A percentile compares a stretch with the other conserved stretches of the same genome.
phyloP scores from a whole-genome alignment of 2,797 vertebrate species.

The Artibeus lituratus region DNA sequence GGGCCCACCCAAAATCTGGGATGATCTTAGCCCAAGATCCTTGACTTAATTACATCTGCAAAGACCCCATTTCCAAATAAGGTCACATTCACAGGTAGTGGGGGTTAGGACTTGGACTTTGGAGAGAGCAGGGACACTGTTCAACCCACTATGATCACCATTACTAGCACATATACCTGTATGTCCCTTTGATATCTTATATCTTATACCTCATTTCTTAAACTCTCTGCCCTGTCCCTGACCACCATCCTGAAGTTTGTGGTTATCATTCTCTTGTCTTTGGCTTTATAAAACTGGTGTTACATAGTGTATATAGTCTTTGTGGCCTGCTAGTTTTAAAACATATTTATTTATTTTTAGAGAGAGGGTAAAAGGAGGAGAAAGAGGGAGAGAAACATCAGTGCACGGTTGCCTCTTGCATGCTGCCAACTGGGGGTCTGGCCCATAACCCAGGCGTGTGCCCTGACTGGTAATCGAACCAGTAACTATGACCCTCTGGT shows the following conservation, averaged over 20 bases:
- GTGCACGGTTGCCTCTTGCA: too few relatives aligned
- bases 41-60: background rate
- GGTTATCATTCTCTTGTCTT: background rate
- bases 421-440: too few relatives aligned
- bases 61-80: background rate
- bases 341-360: too few relatives aligned
- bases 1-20: background rate
- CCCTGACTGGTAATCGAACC: too few relatives aligned
- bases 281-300: background rate
- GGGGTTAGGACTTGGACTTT: background rate
- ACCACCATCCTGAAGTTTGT: background rate
- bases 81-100: background rate
- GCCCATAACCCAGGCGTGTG: too few relatives aligned
- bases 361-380: too few relatives aligned
- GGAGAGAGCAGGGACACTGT: background rate
- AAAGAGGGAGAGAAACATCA: too few relatives aligned
- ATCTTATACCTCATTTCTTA: background rate
- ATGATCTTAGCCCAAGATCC: background rate
- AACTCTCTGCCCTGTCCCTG: background rate
- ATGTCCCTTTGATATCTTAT: background rate
- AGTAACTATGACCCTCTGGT: too few relatives aligned
- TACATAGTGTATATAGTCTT: background rate
- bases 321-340: background rate
- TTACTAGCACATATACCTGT: too few relatives aligned
- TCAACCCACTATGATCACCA: background rate